Conservation (phyloP, 2,888 invertebrate genomes). For the Seira ritae region DNA sequence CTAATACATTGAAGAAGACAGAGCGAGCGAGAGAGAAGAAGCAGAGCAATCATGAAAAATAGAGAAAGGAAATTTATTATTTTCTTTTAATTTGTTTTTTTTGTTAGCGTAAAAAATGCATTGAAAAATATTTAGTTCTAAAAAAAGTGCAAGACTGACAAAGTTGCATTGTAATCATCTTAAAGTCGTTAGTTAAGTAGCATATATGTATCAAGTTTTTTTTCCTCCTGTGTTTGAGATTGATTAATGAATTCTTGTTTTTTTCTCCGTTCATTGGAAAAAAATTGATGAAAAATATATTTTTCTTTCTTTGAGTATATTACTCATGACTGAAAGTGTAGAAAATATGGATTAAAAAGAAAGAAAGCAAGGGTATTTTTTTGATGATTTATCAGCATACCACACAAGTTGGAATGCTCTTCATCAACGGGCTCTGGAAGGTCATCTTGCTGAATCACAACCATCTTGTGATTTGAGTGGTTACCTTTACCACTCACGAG, state of each 20-base stretch:
- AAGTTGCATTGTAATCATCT: background rate
- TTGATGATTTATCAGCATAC: constrained; percentile 79
- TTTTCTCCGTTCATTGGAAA: too few species aligned
- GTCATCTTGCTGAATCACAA: constrained; percentile 77
- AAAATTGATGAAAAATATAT: too few species aligned
- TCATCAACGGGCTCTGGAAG: constrained; percentile 77
- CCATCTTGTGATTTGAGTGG: constrained; percentile 64
- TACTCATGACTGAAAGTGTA: background rate
- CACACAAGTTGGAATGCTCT: constrained; percentile 92
- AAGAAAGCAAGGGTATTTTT: constrained; percentile 15
- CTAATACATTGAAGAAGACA: constrained; percentile 63
- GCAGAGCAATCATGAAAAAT: constrained; percentile 67
- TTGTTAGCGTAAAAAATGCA: background rate
- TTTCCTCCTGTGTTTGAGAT: too few species aligned
- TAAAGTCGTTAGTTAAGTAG: too few species aligned
- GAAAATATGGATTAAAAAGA: constrained; percentile 2
- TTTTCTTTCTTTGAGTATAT: too few species aligned
- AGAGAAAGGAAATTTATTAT: constrained; percentile 7
- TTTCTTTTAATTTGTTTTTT: constrained; percentile 17
- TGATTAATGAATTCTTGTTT: too few species aligned
- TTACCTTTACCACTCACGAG: constrained; percentile 93
- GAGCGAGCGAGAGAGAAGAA: constrained; percentile 56
- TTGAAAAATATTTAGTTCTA: background rate
- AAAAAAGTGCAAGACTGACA: background rate
- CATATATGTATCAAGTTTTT: too few species aligned